These are phyloP conservation scores for Bombus confusus DNA, from an alignment of 1,140 invertebrate species.

Conservation along the genomic window DNA sequence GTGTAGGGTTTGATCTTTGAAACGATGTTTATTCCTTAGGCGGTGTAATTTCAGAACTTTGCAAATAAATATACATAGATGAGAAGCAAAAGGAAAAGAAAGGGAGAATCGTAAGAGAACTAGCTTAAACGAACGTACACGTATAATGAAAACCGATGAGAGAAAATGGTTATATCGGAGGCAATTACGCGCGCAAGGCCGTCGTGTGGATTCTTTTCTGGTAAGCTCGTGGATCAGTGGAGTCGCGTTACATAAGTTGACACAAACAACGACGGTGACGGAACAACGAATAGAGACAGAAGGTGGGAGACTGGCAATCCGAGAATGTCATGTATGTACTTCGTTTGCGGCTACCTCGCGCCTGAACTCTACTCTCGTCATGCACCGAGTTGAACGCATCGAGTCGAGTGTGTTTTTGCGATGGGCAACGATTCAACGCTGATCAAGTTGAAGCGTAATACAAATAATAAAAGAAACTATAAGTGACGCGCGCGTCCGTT, in stretches of 20 bases:
- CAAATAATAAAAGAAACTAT: background rate
- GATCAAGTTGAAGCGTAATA: background rate
- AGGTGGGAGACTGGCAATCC: constrained; percentile 27
- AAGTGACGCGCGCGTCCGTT: background rate
- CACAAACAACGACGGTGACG: background rate
- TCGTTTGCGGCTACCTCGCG: constrained; percentile 13
- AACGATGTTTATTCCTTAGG: background rate
- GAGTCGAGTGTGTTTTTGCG: background rate
- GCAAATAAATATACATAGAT: background rate
- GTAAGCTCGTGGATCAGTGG: constrained; percentile 37
- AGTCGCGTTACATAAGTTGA: constrained; percentile 41
- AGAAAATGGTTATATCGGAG: background rate
- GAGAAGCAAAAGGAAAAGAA: background rate
- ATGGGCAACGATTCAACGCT: background rate
- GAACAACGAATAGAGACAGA: background rate
- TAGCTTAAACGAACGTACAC: background rate
- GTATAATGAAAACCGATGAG: background rate
- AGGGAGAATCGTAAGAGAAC: background rate
- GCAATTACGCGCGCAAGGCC: constrained; percentile 5
- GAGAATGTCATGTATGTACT: constrained; percentile 27
- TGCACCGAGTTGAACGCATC: background rate
- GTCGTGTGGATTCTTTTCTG: constrained; percentile 31
- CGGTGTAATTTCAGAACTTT: background rate
- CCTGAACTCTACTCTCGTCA: background rate
- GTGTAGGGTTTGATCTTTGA: background rate